Conservation (phyloP, 2,797 vertebrate genomes). For the Enteromius radiatus region DNA sequence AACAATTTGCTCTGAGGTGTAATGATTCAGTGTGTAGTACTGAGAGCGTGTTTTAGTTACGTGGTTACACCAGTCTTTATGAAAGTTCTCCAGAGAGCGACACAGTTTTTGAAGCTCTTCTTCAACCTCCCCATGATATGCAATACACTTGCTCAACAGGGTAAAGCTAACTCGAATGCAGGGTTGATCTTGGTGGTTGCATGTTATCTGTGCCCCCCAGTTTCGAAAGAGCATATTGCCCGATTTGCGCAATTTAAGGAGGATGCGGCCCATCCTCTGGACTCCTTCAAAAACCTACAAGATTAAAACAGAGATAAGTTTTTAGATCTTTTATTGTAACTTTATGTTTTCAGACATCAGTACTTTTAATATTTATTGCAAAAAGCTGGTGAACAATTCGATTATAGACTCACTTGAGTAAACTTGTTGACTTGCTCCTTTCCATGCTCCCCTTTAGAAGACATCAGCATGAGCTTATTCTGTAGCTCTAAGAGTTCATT, state of each 20-base stretch:
- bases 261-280: constrained; percentile 70
- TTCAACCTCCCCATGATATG: constrained; percentile 61
- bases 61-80: constrained; percentile 73
- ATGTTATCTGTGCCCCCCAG: constrained; percentile 71
- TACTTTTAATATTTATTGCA: not conserved
- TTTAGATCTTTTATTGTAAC: not conserved
- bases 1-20: constrained; percentile 79
- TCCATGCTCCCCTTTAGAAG: constrained; percentile 77
- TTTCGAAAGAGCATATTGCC: constrained; percentile 80
- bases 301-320: not conserved
- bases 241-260: constrained; percentile 75
- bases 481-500: constrained; percentile 78
- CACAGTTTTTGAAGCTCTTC: constrained; percentile 70
- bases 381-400: not conserved
- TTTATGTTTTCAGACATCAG: not conserved
- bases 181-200: constrained; percentile 61
- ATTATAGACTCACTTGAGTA: constrained; percentile 71
- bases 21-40: constrained; percentile 76
- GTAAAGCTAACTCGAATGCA: constrained; percentile 71
- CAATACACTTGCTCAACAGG: constrained; percentile 54
- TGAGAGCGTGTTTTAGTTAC: constrained; percentile 69
- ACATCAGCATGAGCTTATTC: constrained; percentile 84
- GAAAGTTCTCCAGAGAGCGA: constrained; percentile 75
- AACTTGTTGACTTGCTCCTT: constrained; percentile 78
- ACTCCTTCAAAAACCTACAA: constrained; percentile 79